Percentiles rank a stretch among this genome's conserved stretches.
Evolutionary conservation across 2,113 vertebrate species (phyloP).

Genomic region (zebrafish (Danio rerio)): DNA sequence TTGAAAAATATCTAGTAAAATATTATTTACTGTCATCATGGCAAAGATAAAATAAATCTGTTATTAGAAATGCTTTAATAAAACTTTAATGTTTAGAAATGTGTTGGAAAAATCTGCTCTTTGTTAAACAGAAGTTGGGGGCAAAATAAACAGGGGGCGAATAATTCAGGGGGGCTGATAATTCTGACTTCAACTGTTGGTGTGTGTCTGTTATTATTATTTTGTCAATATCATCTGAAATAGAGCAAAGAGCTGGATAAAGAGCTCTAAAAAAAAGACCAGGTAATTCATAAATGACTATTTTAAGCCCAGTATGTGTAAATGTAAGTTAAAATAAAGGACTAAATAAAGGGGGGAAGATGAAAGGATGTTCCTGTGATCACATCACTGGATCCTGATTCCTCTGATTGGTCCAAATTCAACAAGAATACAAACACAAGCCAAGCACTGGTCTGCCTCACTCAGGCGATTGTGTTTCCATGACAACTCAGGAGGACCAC

Average conservation of each 20-base stretch:
- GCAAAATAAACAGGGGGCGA: too few species aligned
- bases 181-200: too few species aligned
- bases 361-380: conserved; percentile 29
- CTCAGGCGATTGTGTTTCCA: conserved; percentile 57
- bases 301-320: not conserved
- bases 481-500: conserved; percentile 55
- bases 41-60: too few species aligned
- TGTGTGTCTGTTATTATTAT: not conserved
- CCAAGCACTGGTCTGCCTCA: conserved; percentile 47
- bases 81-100: too few species aligned
- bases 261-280: not conserved
- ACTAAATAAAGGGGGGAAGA: not conserved
- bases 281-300: not conserved
- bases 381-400: conserved; percentile 14
- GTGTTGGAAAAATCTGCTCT: too few species aligned
- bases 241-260: not conserved
- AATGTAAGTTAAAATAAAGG: not conserved
- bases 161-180: too few species aligned
- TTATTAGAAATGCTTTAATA: too few species aligned
- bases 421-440: conserved; percentile 53
- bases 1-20: too few species aligned
- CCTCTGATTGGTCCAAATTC: conserved; percentile 52
- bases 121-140: too few species aligned
- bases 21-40: too few species aligned
- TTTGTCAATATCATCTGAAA: not conserved